These are phyloP conservation scores for Campoplex nolae DNA, from an alignment of 2,888 invertebrate species.

Conservation along the genomic window DNA sequence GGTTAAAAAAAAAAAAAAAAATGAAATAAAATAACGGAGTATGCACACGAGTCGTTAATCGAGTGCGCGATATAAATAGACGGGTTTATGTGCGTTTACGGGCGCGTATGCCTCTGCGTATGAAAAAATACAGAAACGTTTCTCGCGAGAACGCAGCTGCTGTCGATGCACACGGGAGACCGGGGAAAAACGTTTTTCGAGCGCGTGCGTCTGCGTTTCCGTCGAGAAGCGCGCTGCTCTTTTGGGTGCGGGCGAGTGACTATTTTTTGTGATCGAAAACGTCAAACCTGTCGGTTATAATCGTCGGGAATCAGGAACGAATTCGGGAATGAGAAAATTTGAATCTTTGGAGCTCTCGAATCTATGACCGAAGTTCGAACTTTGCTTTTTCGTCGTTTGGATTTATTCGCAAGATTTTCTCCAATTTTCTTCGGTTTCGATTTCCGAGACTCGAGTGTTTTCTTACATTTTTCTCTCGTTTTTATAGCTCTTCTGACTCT, in stretches of 20 bases:
- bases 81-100: background rate
- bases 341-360: too few relatives aligned
- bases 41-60: background rate
- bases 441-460: too few relatives aligned
- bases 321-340: background rate
- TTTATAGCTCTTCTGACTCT: too few relatives aligned
- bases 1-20: background rate
- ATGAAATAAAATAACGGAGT: slow-evolving; percentile 13
- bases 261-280: background rate
- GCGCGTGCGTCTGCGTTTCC: too few relatives aligned
- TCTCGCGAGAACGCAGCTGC: slow-evolving; percentile 30
- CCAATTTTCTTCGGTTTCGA: too few relatives aligned
- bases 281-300: background rate
- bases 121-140: background rate
- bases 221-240: background rate
- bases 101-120: background rate
- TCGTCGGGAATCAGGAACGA: background rate
- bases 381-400: background rate
- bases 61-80: slow-evolving; percentile 8
- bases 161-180: background rate
- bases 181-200: background rate
- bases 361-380: too few relatives aligned
- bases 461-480: too few relatives aligned
- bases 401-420: too few relatives aligned
- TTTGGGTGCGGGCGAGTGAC: background rate